Base-by-base conservation (phyloP, 2,888 invertebrate species). In the Augiades crinisus region DNA sequence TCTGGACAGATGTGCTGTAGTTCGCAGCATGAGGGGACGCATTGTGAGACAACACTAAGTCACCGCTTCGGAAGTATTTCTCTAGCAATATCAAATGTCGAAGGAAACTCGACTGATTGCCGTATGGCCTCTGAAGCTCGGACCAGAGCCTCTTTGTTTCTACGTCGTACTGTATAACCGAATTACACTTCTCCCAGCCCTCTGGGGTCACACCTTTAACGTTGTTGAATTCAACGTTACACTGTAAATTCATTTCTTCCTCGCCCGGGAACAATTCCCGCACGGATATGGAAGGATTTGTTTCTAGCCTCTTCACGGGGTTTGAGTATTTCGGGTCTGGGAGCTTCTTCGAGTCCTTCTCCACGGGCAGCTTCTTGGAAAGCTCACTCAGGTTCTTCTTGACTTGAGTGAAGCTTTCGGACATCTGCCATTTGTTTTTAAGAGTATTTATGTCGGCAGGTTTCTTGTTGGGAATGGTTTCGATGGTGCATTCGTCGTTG, bases 51-150 rank as follows among this genome's bases (percentile, higher is more conserved):
- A 96, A 70, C 0, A 95, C 90, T 40, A 96, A 77, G 68, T 96
- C 95, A 0, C 96, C 96, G 57, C 93, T 94, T 50, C 96, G 91
- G 70, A 94, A 96, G 76, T 96, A 96, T 70, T 96, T 96, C 62
- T 96, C 96, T 57, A 96, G 72, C 4, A 96, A 81, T 44, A 96
- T 93, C 27, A 96, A 81, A 78, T 96, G 96, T 5, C 96, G 90
- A 1, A 96, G 80, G 70, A 96, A 96, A 60, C 96, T 96, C 34
- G 96, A 95, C 66, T 95, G 95, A 74, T 95, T 96, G 2, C 96
- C 96, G 63, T 96, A 96, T 0, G 96, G 96, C 70, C 95, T 93
- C 68, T 96, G 95, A 30, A 96, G 74, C 62, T 95, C 95, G 56
- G 94, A 93, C 95, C 96, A 96, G 2, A 96, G 84, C 4, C 92